These are phyloP conservation scores for Ceyx melanurus DNA, from an alignment of 2,113 vertebrate species.

Conservation along the genomic window DNA sequence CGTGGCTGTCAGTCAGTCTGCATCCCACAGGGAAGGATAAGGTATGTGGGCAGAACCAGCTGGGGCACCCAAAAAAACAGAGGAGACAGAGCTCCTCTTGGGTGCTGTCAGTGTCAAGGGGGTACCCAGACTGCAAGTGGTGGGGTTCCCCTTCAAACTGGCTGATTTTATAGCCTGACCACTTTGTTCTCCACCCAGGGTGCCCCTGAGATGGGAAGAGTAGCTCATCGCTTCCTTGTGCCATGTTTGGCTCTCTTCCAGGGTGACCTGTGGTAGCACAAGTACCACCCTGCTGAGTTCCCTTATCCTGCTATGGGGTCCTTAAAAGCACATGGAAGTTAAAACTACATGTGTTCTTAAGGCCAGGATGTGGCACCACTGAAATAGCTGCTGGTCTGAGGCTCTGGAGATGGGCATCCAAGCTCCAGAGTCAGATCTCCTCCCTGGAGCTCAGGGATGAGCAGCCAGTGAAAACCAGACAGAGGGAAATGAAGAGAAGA, in stretches of 20 bases:
- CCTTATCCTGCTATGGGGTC: background rate
- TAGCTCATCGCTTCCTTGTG: background rate
- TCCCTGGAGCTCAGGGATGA: background rate
- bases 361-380: background rate
- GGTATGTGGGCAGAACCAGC: accelerated
- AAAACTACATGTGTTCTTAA: background rate
- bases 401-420: background rate
- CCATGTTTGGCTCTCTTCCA: accelerated
- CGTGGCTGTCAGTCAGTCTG: background rate
- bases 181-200: background rate
- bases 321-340: background rate
- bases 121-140: background rate
- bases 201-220: background rate
- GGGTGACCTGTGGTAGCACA: accelerated
- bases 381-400: background rate
- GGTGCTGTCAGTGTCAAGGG: background rate
- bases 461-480: background rate
- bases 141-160: background rate
- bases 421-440: accelerated
- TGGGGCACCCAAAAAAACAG: background rate
- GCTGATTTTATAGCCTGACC: background rate
- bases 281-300: background rate
- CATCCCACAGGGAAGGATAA: accelerated
- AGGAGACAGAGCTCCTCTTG: background rate
- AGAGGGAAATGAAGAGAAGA: background rate